Evolutionary conservation across 2,113 vertebrate genomes (phyloP).

Genomic region (Tringa solitaria): DNA sequence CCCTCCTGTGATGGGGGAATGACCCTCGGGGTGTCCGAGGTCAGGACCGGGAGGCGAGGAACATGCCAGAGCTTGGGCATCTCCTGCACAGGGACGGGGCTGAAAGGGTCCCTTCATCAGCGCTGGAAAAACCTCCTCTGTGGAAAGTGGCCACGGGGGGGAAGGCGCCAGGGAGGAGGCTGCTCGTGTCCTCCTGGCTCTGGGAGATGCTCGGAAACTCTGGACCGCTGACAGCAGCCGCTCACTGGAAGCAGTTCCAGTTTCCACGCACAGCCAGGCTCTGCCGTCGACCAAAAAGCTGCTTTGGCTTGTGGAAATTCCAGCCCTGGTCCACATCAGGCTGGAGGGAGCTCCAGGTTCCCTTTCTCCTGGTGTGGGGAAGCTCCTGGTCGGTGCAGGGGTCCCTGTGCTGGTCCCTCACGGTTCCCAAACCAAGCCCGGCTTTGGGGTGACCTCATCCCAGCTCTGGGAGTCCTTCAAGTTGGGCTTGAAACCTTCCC

Average conservation of each 20-base stretch:
- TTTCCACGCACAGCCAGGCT: fast-evolving
- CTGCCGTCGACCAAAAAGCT: not conserved
- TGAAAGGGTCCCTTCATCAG: not conserved
- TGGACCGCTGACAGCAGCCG: fast-evolving
- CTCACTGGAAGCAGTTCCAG: not conserved
- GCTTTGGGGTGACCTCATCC: not conserved
- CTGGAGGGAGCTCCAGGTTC: not conserved
- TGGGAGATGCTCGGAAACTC: not conserved
- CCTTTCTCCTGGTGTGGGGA: not conserved
- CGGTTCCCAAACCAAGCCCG: fast-evolving
- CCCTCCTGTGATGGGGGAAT: not conserved
- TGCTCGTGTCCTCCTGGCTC: not conserved
- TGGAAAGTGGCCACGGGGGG: not conserved
- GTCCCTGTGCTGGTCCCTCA: not conserved
- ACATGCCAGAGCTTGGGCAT: fast-evolving
- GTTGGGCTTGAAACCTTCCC: not conserved
- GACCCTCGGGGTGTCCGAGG: not conserved
- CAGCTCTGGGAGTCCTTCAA: not conserved
- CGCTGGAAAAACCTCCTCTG: fast-evolving
- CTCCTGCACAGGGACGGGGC: fast-evolving
- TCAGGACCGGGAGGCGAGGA: not conserved
- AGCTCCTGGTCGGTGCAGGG: not conserved
- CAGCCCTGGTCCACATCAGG: fast-evolving
- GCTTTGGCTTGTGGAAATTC: not conserved
- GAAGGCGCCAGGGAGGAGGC: not conserved